Evolutionary conservation across 2,797 vertebrate genomes (phyloP), one percentile per base, ranked within the genome.

Genomic region (Aselliscus stoliczkanus): DNA sequence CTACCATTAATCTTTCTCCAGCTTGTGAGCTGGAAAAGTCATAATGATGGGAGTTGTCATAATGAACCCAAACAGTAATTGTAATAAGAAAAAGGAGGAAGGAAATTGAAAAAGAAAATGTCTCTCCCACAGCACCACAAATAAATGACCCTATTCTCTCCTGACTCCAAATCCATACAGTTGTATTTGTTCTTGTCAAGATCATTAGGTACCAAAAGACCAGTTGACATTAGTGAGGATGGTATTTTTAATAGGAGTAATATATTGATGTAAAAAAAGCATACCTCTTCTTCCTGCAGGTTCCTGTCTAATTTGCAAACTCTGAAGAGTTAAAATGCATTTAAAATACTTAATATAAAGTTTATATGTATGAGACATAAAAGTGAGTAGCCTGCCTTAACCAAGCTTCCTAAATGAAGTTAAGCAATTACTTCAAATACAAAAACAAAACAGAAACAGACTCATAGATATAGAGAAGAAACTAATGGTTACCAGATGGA

Each of bases 41-140:
- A 96, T 96, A 96, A 96, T 96, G 97, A 97, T 95, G 95, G 81
- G 85, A 92, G 88, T 85, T 97, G 96, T 97, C 97, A 97, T 97
- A 95, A 97, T 97, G 97, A 98, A 95, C 93, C 85, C 94, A 95
- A 98, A 97, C 93, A 93, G 97, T 98, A 97, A 97, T 98, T 98
- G 95, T 95, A 97, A 93, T 96, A 97, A 97, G 96, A 97, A 98
- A 96, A 96, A 5, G 18, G 92, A 94, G 95, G 83, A 81, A 95
- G 96, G 95, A 97, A 97, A 98, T 96, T 79, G 96, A 97, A 97
- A 98, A 96, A 21, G 96, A 97, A 98, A 98, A 97, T 87, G 92
- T 88, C 92, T 96, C 77, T 94, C 90, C 90, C 88, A 94, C 15
- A 91, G 95, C 82, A 93, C 86, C 85, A 90, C 62, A 97, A 97